These are phyloP conservation scores for Babyrousa celebensis DNA, from an alignment of 2,797 vertebrate species.

Conservation along the genomic window DNA sequence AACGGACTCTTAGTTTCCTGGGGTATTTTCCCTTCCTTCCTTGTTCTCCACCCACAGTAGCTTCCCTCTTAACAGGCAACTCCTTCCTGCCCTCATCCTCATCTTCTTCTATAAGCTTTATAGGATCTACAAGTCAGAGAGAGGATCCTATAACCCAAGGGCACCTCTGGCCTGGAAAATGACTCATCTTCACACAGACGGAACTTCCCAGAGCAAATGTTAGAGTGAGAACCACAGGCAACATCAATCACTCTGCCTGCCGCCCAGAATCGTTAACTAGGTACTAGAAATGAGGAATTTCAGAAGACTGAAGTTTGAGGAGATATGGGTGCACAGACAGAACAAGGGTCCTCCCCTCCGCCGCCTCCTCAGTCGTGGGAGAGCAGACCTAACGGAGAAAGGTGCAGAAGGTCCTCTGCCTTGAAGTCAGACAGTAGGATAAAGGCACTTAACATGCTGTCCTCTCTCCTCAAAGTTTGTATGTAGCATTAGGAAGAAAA, in stretches of 20 bases:
- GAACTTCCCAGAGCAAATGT: not conserved
- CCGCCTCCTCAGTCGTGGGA: not conserved
- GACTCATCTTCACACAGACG: not conserved
- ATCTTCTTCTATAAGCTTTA: not conserved
- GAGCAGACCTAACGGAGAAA: not conserved
- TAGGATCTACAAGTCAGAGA: not conserved
- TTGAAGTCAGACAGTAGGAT: not conserved
- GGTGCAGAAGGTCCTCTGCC: not conserved
- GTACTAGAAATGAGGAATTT: not conserved
- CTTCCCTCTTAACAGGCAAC: not conserved
- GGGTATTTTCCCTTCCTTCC: not conserved
- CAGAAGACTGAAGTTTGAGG: not conserved
- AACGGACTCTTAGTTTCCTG: not conserved
- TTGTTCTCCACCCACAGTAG: not conserved
- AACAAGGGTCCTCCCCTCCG: not conserved
- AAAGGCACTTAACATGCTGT: not conserved
- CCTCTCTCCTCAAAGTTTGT: not conserved
- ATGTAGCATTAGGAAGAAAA: not conserved
- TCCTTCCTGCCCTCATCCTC: not conserved
- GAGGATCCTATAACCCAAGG: not conserved
- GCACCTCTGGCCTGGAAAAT: not conserved
- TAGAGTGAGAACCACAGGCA: not conserved
- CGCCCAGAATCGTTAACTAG: not conserved
- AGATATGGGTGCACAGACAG: not conserved
- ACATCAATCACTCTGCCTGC: not conserved